Conservation (phyloP, 2,797 vertebrate genomes). For the Anisognathus igniventris region DNA sequence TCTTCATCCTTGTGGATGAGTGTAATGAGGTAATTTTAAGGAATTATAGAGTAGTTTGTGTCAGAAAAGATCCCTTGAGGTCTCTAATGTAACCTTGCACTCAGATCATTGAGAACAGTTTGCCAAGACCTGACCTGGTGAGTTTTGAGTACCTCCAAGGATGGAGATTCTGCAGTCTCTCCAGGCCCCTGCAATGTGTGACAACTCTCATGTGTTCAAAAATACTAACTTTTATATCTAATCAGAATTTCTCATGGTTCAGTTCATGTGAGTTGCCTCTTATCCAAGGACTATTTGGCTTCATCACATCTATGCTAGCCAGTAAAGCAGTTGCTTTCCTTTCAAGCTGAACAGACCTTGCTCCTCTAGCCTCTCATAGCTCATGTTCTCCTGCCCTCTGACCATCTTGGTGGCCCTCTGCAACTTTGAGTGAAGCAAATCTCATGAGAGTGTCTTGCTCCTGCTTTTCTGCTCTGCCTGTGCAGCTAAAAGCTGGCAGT, state of each 20-base stretch:
- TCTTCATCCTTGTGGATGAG: constrained; percentile 98
- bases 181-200: background rate
- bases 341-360: background rate
- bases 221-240: background rate
- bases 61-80: background rate
- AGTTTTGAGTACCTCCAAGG: background rate
- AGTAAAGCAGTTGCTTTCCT: background rate
- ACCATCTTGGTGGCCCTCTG: background rate
- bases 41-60: background rate
- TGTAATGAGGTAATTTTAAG: constrained; percentile 88
- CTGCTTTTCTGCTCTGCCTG: background rate
- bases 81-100: background rate
- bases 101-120: background rate
- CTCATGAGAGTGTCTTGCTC: background rate
- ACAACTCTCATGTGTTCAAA: background rate
- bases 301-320: background rate
- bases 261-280: background rate
- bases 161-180: background rate
- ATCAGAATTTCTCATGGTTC: background rate
- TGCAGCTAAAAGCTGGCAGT: background rate
- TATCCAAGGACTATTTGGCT: background rate
- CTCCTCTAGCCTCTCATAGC: background rate
- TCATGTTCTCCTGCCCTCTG: background rate
- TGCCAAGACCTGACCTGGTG: background rate
- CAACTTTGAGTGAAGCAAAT: background rate